Base-by-base conservation (phyloP, 2,888 invertebrate species). In the Pseudococcus longispinus region DNA sequence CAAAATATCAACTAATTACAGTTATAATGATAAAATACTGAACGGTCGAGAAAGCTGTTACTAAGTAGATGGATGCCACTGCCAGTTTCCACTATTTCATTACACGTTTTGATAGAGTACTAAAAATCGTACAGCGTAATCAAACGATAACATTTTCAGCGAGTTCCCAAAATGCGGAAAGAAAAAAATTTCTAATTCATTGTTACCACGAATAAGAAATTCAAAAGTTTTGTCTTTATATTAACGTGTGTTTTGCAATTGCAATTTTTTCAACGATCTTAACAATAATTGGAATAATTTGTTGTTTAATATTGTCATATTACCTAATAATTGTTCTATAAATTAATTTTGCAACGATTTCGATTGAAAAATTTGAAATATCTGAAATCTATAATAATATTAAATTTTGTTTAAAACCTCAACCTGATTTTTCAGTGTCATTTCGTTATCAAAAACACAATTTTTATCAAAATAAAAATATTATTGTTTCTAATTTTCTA, bases 11-110 rank as follows among this genome's bases (percentile, higher is more conserved):
- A 70, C 29, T 70, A 70, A 70, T 29, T 29, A 70, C 70, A 42
- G 42, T 80, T 80, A 20, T 20, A 20, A 42, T 26, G 77, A 80
- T 80, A 42, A 80, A 80, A 80, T 13, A 80, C 42, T 80, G 8
- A 18, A 80, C 26, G 20, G 77, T 32, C 42, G 77, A 37, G 77
- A 80, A 80, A 80, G 77, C 77, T 80, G 77, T 80, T 80, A 80
- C 42, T 37, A 80, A 80, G 77, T 80, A 42, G 77, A 70, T 60
- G 29, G 29, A 29, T 70, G 29, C 70, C 70, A 70, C 18, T 80
- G 42, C 77, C 42, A 80, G 77, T 80, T 80, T 42, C 77, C 77
- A 80, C 77, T 80, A 80, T 29, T 80, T 37, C 42, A 42, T 42
- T 80, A 80, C 77, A 80, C 77, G 77, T 80, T 80, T 80, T 20